Conservation (phyloP, 2,113 vertebrate genomes). For the Anarhynchus alexandrinus region DNA sequence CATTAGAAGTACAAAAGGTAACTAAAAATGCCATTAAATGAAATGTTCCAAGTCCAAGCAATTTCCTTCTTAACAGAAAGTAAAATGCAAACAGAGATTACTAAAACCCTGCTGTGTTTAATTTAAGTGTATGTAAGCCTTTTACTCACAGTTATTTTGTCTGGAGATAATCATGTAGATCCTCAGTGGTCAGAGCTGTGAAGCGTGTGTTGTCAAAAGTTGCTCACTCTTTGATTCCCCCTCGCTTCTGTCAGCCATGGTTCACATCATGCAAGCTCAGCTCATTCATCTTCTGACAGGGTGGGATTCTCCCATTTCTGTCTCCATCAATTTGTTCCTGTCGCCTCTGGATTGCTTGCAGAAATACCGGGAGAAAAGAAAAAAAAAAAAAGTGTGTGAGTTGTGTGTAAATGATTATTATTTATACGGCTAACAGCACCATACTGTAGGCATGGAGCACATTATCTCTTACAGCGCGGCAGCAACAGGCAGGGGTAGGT, state of each 20-base stretch:
- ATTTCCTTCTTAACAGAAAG: slow-evolving; percentile 83
- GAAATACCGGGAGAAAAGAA: background rate
- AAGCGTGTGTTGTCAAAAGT: slow-evolving; percentile 76
- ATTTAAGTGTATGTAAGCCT: slow-evolving; percentile 82
- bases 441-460: background rate
- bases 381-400: background rate
- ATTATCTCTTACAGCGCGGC: background rate
- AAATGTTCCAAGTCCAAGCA: slow-evolving; percentile 84
- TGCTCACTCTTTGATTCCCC: slow-evolving; percentile 77
- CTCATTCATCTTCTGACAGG: slow-evolving; percentile 77
- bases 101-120: slow-evolving; percentile 83
- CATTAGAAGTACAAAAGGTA: slow-evolving; percentile 83
- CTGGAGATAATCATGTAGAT: slow-evolving; percentile 78
- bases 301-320: slow-evolving; percentile 69
- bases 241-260: slow-evolving; percentile 73
- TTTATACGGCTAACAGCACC: background rate
- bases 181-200: slow-evolving; percentile 74
- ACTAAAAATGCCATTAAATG: slow-evolving; percentile 85
- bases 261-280: slow-evolving; percentile 71
- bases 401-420: slow-evolving; percentile 19
- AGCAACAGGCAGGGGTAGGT: background rate
- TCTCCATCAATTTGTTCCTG: slow-evolving; percentile 69
- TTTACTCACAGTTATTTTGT: slow-evolving; percentile 80
- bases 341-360: slow-evolving; percentile 42
- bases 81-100: slow-evolving; percentile 84